phyloP scores from a whole-genome alignment of 2,113 vertebrate genomes.

The Gila orcuttii region DNA sequence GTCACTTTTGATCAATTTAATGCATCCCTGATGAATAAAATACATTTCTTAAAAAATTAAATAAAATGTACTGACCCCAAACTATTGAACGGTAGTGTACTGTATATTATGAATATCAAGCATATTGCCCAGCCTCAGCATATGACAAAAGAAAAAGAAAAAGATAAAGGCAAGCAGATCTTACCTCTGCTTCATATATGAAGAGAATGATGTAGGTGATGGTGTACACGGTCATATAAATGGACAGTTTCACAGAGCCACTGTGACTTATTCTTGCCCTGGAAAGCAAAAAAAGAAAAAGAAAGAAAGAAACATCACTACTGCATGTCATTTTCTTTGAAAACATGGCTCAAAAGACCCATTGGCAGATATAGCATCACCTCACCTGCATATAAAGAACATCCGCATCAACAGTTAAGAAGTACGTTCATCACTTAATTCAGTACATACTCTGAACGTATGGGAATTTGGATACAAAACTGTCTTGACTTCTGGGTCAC shows the following conservation, averaged over 20 bases:
- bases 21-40: too few relatives aligned
- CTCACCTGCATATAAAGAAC: not conserved
- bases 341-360: not conserved
- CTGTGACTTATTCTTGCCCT: constrained; percentile 92
- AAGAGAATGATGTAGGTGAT: constrained; percentile 90
- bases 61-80: not conserved
- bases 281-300: constrained; percentile 35
- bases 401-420: not conserved
- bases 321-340: not conserved
- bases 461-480: not conserved
- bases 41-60: not conserved
- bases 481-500: constrained; percentile 1
- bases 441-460: not conserved
- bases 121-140: not conserved
- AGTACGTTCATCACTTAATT: not conserved
- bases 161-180: not conserved
- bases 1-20: not conserved
- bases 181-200: constrained; percentile 90
- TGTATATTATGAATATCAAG: not conserved
- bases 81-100: not conserved
- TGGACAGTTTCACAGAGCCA: constrained; percentile 88
- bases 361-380: not conserved
- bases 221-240: constrained; percentile 94
- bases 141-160: constrained; percentile 2
- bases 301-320: not conserved